phyloP scores from a whole-genome alignment of 2,888 invertebrate species.

The Dolichomitus sp. region DNA sequence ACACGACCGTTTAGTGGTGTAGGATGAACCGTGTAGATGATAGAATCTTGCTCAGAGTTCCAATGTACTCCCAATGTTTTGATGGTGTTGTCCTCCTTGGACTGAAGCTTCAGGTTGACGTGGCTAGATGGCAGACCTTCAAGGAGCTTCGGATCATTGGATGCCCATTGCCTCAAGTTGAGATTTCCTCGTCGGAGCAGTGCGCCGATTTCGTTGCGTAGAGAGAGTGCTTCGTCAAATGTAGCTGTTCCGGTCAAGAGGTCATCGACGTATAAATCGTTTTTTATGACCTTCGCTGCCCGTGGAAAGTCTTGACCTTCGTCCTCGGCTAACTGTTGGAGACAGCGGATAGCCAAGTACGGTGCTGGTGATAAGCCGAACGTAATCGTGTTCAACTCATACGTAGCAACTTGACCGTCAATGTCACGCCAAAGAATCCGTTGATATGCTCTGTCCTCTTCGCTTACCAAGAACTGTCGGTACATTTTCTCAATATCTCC shows the following conservation, averaged over 20 bases:
- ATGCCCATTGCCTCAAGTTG: slow-evolving; percentile 49
- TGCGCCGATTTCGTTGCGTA: slow-evolving; percentile 33
- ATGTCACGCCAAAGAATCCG: slow-evolving; percentile 59
- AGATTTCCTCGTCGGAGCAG: slow-evolving; percentile 20
- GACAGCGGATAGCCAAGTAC: slow-evolving; percentile 42
- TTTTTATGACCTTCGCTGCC: slow-evolving; percentile 32
- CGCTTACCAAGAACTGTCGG: slow-evolving; percentile 65
- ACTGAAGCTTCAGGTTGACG: slow-evolving; percentile 22
- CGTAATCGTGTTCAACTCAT: slow-evolving; percentile 47
- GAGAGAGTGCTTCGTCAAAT: slow-evolving; percentile 14
- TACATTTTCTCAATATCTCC: slow-evolving; percentile 74
- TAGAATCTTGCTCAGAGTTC: slow-evolving; percentile 49
- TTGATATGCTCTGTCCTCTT: slow-evolving; percentile 49
- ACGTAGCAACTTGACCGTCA: slow-evolving; percentile 28
- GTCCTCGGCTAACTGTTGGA: slow-evolving; percentile 58
- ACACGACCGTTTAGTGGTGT: neutral
- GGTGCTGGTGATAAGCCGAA: slow-evolving; percentile 59
- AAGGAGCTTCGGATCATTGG: neutral
- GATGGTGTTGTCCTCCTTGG: slow-evolving; percentile 28
- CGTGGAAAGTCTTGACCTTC: slow-evolving; percentile 18
- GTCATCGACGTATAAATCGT: slow-evolving; percentile 55
- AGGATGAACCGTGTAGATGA: slow-evolving; percentile 53
- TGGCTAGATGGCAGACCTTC: slow-evolving; percentile 25
- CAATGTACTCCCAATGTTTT: slow-evolving; percentile 58
- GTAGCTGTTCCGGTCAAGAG: slow-evolving; percentile 47